Conservation (phyloP, 30 jellyfish, hydroid and myxozoan genomes). For the Euphysa ruthae region DNA sequence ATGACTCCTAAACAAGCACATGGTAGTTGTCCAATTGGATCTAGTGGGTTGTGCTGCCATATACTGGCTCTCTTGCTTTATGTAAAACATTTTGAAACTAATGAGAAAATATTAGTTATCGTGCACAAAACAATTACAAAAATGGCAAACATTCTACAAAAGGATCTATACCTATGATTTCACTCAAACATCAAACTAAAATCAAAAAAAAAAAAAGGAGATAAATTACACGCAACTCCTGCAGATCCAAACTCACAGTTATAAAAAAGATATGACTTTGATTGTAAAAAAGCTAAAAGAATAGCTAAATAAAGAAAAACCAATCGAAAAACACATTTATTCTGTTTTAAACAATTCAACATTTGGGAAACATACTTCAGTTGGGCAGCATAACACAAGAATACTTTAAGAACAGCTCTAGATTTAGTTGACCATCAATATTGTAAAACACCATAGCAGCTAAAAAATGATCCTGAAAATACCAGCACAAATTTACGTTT, state of each 20-base stretch:
- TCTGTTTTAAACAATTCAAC: too few relatives aligned
- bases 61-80: too few relatives aligned
- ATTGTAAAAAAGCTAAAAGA: neutral
- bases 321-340: neutral
- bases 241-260: conserved; percentile 6
- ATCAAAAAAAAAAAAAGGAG: neutral
- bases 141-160: conserved; percentile 16
- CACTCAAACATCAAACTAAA: conserved; percentile 13
- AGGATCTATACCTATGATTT: conserved; percentile 27
- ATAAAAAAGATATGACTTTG: neutral
- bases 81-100: neutral
- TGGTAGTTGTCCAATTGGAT: conserved; percentile 26
- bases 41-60: conserved; percentile 2
- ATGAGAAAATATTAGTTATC: conserved; percentile 8
- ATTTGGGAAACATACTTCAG: too few relatives aligned
- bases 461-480: neutral
- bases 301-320: neutral
- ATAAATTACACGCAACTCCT: neutral
- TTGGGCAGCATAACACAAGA: neutral
- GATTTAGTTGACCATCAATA: too few relatives aligned
- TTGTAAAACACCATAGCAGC: neutral
- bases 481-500: neutral
- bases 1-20: conserved; percentile 3
- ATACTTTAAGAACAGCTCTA: neutral
- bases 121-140: conserved; percentile 12